Base-by-base conservation (phyloP, 2,888 invertebrate species). In the Zootermopsis nevadensis region DNA sequence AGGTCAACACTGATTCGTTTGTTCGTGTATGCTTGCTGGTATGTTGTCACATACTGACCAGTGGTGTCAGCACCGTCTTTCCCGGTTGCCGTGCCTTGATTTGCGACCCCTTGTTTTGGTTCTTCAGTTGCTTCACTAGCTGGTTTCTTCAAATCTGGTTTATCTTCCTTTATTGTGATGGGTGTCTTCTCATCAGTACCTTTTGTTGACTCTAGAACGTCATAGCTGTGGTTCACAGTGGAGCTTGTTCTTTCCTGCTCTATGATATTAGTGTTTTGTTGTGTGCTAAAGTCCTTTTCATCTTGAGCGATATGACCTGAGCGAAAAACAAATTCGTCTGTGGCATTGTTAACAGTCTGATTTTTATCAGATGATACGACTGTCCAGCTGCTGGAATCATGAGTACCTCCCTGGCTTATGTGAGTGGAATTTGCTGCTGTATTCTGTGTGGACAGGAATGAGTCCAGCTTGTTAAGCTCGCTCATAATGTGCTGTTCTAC, bases 401-500 rank as follows among this genome's bases (percentile, higher is more conserved):
- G 53, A 27, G 84, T 86, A 60, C 86, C 86, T 10, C 84, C 84
- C 15, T 87, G 87, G 35, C 86, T 87, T 0, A 84, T 86, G 7
- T 87, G 87, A 19, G 86, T 86, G 12, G 87, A 86, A 15, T 77
- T 82, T 35, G 67, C 67, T 38, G 79, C 74, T 10, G 83, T 81
- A 31, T 83, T 77, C 6, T 87, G 86, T 30, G 86, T 86, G 0
- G 86, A 86, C 12, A 88, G 82, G 83, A 87, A 88, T 0, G 87
- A 86, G 81, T 88, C 88, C 1, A 88, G 93, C 92, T 89, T 93
- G 92, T 72, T 94, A 93, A 88, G 93, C 93, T 84, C 94, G 92
- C 88, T 94, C 93, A 80, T 93, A 92, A 88, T 93, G 92, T 86
- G 93, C 92, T 81, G 93, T 92, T 91, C 83, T 92, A 89, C 86